Evolutionary conservation across 30 jellyfish, hydroid and myxozoan genomes (phyloP), one percentile per base, ranked within the genome.

Genomic region (Sanderia malayensis): DNA sequence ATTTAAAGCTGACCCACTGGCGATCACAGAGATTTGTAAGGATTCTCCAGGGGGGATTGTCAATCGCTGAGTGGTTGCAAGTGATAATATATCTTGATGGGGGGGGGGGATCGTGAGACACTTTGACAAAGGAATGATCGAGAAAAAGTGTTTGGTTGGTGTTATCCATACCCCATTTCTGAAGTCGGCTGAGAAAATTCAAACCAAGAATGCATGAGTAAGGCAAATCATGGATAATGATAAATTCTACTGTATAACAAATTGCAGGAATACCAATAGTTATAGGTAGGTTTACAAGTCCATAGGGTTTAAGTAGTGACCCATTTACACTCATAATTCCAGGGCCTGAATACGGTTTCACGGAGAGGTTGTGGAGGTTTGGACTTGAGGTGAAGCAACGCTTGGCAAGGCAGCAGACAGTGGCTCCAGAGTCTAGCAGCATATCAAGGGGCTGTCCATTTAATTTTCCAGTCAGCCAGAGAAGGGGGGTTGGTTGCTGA

Each of bases 151-250:
- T 70, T 24, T 47, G 72, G 74, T 32, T 72, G 31, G 86, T 18
- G 63, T 72, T 72, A 46, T 73, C 76, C 27, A 57, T 33, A 1
- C 86, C 86, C 86, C 86, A 73, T 73, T 34, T 31, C 0, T 32
- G 44, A 44, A 57, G 24, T 33, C 52, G 34, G 74, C 58, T 73
- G 9, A 73, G 86, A 73, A 73, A 73, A 73, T 67, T 73, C 79
- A 59, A 61, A 45, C 80, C 71, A 62, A 76, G 71, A 41, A 58
- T 76, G 59, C 87, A 76, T 1, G 79, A 76, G 61, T 73, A 73
- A 58, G 76, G 85, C 67, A 73, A 34, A 0, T 27, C 74, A 73
- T 73, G 46, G 31, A 73, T 73, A 22, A 73, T 37, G 29, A 73
- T 33, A 73, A 53, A 73, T 73, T 73, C 64, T 31, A 67, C 80